Evolutionary conservation across 2,113 vertebrate genomes (phyloP).

Genomic region (Sapayoa aenigma): DNA sequence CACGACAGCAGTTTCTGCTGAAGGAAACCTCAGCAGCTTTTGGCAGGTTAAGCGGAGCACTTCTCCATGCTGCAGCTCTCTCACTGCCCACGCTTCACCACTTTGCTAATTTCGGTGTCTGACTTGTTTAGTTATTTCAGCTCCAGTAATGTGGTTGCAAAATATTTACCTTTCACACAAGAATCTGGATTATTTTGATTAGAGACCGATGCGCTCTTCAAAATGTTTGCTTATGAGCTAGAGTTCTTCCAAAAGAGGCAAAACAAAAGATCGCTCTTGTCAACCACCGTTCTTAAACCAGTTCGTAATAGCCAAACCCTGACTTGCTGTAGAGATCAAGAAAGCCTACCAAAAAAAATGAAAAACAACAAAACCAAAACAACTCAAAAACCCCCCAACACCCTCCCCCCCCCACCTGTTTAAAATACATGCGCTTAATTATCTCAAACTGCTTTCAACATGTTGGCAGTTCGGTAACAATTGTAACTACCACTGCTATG

Average conservation of each 20-base stretch:
- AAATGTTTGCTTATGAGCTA: constrained; percentile 38
- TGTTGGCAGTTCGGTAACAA: background rate
- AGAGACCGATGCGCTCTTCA: constrained; percentile 19
- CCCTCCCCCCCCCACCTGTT: no score
- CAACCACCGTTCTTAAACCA: background rate
- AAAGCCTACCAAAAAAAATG: background rate
- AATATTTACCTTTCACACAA: constrained; percentile 63
- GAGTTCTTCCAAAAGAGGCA: background rate
- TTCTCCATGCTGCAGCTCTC: background rate
- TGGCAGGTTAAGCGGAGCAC: background rate
- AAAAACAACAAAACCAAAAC: no score
- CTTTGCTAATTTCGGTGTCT: background rate
- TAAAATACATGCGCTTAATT: background rate
- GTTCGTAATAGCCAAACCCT: background rate
- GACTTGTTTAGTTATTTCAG: constrained; percentile 33
- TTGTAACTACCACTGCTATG: background rate
- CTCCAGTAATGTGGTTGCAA: constrained; percentile 42
- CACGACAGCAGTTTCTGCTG: background rate
- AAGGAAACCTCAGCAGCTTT: background rate
- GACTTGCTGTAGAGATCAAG: background rate
- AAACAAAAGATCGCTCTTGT: background rate
- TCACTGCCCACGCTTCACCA: background rate
- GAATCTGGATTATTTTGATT: constrained; percentile 63
- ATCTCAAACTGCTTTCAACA: background rate
- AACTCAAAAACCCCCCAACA: no score